Base-by-base conservation (phyloP, 2,797 vertebrate species). In the Pantherophis alleghaniensis region DNA sequence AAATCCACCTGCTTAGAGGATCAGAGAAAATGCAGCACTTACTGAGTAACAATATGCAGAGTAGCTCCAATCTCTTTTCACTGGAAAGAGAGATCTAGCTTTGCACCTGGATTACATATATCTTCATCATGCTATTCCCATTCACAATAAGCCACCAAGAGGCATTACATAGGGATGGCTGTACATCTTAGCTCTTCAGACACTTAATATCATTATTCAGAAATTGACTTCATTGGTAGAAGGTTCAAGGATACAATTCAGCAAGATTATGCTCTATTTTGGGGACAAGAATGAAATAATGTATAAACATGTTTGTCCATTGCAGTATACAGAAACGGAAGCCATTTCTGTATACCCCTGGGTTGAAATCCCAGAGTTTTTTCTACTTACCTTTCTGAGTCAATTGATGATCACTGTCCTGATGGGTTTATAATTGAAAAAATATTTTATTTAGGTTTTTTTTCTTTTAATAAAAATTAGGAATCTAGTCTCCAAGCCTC, bases 31-130 rank as follows among this genome's bases (percentile, higher is more conserved):
- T 47, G 20, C 74, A 47, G 74, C 74, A 83, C 22, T 22, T 83
- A 47, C 20, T 83, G 37, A 91, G 28, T 18, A 83, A 20, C 55
- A 89, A 24, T 14, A 60, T 51, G 61, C 61, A 66, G 47, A 5
- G 51, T 51, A 69, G 12, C 37, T n/a, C n/a, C n/a, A 47, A 47
- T 37, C 57, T 86, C 24, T 20, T 91, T 79, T 60, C 9, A 16
- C 56, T 47, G 94, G 94, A 91, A 86, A 90, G 91, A 93, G 91
- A 94, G 24, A 89, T 92, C 94, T 83, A 32, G 74, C 20, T 24
- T 83, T 83, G 20, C 74, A 83, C 37, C 37, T 83, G 74, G 74
- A 83, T 83, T 83, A 83, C 37, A 12, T 83, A 47, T 83, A 83
- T 83, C 74, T 83, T 83, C 20, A 83, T 47, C 74, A 47, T 47